Percentiles rank a stretch among this genome's conserved stretches.
These are phyloP conservation scores for Sthenelais limicola DNA, from an alignment of 2,888 invertebrate genomes.

Conservation along the genomic window DNA sequence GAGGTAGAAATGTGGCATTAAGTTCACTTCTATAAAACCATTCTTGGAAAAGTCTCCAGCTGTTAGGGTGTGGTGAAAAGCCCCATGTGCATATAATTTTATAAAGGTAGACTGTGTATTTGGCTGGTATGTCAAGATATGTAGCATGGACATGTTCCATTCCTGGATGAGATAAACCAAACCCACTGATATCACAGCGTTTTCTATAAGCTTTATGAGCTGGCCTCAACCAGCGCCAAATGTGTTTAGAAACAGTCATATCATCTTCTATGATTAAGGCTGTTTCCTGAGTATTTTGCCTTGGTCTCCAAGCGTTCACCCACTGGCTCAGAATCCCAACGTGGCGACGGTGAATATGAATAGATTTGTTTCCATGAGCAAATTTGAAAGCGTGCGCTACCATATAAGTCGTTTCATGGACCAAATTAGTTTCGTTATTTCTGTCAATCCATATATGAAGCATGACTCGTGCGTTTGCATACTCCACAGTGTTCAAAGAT, in stretches of 20 bases:
- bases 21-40: conserved; percentile 44
- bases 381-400: conserved; percentile 49
- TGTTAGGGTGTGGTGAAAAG: conserved; percentile 46
- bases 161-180: conserved; percentile 46
- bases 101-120: conserved; percentile 49
- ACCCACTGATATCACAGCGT: conserved; percentile 55
- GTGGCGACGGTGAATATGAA: conserved; percentile 48
- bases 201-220: conserved; percentile 57
- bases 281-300: conserved; percentile 55
- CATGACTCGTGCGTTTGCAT: conserved; percentile 40
- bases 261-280: conserved; percentile 63
- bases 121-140: conserved; percentile 47
- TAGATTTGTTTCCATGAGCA: conserved; percentile 45
- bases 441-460: conserved; percentile 54
- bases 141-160: conserved; percentile 36
- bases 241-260: conserved; percentile 56
- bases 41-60: conserved; percentile 49
- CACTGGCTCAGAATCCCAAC: conserved; percentile 53
- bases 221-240: conserved; percentile 58
- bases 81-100: conserved; percentile 51
- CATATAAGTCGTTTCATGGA: conserved; percentile 44
- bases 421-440: conserved; percentile 10
- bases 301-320: conserved; percentile 56
- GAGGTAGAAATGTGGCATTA: conserved; percentile 43
- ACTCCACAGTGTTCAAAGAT: conserved; percentile 49